A percentile compares a stretch with the other conserved stretches of the same genome.
Evolutionary conservation across 2,888 invertebrate species (phyloP).

Genomic region (Hylaea fasciaria): DNA sequence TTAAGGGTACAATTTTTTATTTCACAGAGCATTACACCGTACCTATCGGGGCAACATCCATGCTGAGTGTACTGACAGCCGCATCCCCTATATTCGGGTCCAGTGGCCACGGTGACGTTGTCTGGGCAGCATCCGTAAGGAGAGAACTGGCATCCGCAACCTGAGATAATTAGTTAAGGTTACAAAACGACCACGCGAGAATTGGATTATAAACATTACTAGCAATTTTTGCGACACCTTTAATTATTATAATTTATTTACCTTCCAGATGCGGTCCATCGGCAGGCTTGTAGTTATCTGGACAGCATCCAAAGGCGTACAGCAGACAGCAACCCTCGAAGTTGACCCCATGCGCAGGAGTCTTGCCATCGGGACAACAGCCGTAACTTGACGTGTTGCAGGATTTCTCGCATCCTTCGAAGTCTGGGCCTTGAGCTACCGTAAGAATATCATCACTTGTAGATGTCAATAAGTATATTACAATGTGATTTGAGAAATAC

Average conservation of each 20-base stretch:
- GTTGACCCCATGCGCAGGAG: conserved; percentile 93
- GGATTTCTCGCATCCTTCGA: conserved; percentile 89
- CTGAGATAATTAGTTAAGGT: conserved; percentile 58
- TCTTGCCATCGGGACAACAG: conserved; percentile 94
- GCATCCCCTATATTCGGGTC: conserved; percentile 92
- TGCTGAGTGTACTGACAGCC: conserved; percentile 89
- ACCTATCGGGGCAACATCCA: conserved; percentile 95
- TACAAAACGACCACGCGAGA: neutral
- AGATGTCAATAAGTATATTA: neutral
- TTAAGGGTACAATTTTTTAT: no score
- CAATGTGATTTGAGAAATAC: neutral
- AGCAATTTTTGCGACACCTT: no score
- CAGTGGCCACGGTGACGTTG: conserved; percentile 90
- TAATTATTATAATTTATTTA: no score
- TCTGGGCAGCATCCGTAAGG: conserved; percentile 95
- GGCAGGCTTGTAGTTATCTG: conserved; percentile 93
- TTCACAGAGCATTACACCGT: conserved; percentile 9
- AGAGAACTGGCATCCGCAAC: conserved; percentile 91
- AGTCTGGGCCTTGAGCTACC: conserved; percentile 87
- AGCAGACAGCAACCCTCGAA: conserved; percentile 93
- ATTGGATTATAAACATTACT: no score
- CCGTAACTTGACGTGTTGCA: conserved; percentile 90
- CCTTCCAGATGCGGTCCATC: conserved; percentile 90
- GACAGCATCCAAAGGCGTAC: conserved; percentile 93
- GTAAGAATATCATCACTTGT: conserved; percentile 1